Base-by-base conservation (phyloP, 2,888 invertebrate species). In the Caenorhabditis zanzibari region DNA sequence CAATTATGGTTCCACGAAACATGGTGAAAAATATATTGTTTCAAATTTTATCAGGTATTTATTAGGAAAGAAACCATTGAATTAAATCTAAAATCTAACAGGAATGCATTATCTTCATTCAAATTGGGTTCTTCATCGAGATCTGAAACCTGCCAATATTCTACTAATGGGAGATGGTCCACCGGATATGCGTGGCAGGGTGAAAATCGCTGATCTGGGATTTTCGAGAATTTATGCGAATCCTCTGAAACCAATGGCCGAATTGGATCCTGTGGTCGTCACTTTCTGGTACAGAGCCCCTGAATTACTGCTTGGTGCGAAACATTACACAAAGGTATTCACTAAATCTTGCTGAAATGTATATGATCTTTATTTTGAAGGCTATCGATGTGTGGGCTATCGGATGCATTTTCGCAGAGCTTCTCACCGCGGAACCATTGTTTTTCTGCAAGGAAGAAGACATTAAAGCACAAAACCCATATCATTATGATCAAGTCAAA, bases 391-490 rank as follows among this genome's bases (percentile, higher is more conserved):
- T 92, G 16, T 92, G 92, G 92, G 92, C 92, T 19, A 92, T 92
- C 68, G 92, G 92, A n/a, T 99, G 99, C 93, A 99, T 99, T 93
- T 99, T 99, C 94, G 98, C 98, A 0, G 98, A 98, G 93, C 94
- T 99, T n/a, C 94, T 99, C 85, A 99, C 98, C 0, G 98, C 97
- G 0, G 99, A 99, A 93, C 99, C 99, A 14, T 98, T 99, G 92
- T 99, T 99, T 93, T 98, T 98, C 92, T 99, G 98, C 93, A 95
- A 98, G 7, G 99, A 99, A 94, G 99, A 99, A 94, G 98, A 99
- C 92, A 98, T 99, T 81, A 99, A 99, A 59, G 98, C 98, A 0
- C 97, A 97, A 92, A 98, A 98, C 94, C 99, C 99, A 0, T 99
- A 99, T 93, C 99, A 99, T 76, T 89, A 87, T 38, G 98, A 99